A percentile compares a stretch with the other conserved stretches of the same genome.
Evolutionary conservation across 2,797 vertebrate species (phyloP).

Genomic region (Lithobates pipiens): DNA sequence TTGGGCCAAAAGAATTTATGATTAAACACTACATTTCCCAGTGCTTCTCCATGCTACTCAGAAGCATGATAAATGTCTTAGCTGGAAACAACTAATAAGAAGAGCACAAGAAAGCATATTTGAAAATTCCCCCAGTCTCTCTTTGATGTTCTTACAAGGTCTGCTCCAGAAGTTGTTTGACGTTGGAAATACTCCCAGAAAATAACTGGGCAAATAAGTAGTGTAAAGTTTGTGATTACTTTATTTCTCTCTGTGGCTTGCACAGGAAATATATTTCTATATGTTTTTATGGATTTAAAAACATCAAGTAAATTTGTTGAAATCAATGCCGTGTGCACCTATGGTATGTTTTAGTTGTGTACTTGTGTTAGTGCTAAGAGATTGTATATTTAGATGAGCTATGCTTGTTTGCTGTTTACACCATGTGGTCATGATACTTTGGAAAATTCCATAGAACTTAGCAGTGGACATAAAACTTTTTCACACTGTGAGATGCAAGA

Average conservation of each 20-base stretch:
- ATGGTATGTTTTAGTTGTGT: not conserved
- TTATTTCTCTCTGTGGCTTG: constrained; percentile 8
- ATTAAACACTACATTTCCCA: constrained; percentile 57
- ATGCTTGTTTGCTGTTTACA: not conserved
- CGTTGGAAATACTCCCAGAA: constrained; percentile 59
- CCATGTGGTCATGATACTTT: not conserved
- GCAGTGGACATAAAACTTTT: not conserved
- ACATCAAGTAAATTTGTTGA: not conserved
- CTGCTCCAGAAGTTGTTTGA: constrained; percentile 52
- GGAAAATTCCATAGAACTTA: not conserved
- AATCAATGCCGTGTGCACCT: not conserved
- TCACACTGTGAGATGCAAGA: not conserved
- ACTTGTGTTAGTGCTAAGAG: not conserved
- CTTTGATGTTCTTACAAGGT: constrained; percentile 60
- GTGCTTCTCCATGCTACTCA: constrained; percentile 52
- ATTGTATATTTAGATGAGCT: not conserved
- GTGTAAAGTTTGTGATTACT: constrained; percentile 36
- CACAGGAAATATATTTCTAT: not conserved
- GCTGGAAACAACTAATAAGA: constrained; percentile 56
- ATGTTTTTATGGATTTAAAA: not conserved
- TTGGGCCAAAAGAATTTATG: constrained; percentile 58
- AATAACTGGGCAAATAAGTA: constrained; percentile 38
- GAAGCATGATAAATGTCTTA: constrained; percentile 58
- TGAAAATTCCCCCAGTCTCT: constrained; percentile 51
- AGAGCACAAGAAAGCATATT: constrained; percentile 57